phyloP scores from a whole-genome alignment of 1,140 invertebrate genomes.

The Diorhabda sublineata region DNA sequence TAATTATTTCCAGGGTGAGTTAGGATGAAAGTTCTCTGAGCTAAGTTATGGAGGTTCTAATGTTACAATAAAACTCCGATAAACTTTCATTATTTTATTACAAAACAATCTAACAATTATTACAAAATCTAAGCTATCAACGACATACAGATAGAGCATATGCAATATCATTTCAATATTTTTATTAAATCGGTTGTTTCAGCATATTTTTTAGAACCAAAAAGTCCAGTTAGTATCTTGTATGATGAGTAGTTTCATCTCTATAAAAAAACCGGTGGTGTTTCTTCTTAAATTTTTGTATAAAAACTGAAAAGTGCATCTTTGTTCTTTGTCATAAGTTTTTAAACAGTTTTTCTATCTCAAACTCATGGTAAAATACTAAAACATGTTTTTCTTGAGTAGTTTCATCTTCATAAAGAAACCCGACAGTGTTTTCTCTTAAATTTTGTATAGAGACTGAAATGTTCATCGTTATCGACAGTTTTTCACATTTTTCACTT shows the following conservation, averaged over 20 bases:
- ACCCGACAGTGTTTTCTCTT: not conserved
- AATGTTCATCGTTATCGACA: not conserved
- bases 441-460: not conserved
- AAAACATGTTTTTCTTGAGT: not conserved
- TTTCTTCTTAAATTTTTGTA: not conserved
- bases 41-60: too few species aligned
- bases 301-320: not conserved
- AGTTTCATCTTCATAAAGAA: not conserved
- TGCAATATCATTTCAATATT: too few species aligned
- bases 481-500: too few species aligned
- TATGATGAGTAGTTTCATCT: not conserved
- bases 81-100: constrained; percentile 15
- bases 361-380: too few species aligned
- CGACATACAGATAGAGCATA: constrained; percentile 5
- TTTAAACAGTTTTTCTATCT: too few species aligned
- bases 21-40: too few species aligned
- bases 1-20: too few species aligned
- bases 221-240: too few species aligned
- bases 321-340: too few species aligned
- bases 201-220: too few species aligned
- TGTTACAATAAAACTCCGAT: not conserved
- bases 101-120: constrained; percentile 17
- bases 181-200: too few species aligned
- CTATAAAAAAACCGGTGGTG: not conserved
- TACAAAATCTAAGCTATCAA: constrained; percentile 17